phyloP scores from a whole-genome alignment of 2,888 invertebrate genomes.

The Amiota mariae region DNA sequence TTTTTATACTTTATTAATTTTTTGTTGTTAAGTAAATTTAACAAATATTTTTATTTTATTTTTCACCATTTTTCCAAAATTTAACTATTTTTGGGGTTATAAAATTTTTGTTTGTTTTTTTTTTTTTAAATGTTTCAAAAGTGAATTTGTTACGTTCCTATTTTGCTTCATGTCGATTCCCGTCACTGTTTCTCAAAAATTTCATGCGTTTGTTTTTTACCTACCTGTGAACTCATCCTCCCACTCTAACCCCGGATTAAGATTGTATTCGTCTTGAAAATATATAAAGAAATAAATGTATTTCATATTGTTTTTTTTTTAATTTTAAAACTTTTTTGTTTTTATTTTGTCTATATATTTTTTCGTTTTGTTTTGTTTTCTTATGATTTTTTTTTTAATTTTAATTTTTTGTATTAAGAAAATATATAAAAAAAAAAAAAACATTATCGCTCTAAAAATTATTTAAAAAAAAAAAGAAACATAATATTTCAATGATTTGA shows the following conservation, averaged over 20 bases:
- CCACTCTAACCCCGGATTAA: slow-evolving; percentile 99
- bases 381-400: too few species aligned
- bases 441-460: too few species aligned
- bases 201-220: slow-evolving; percentile 71
- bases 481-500: too few species aligned
- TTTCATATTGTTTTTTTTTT: slow-evolving; percentile 45
- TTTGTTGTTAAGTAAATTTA: neutral
- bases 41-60: slow-evolving; percentile 1
- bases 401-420: too few species aligned
- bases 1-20: slow-evolving; percentile 27
- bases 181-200: slow-evolving; percentile 60
- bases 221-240: slow-evolving; percentile 99
- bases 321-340: slow-evolving; percentile 37
- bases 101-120: slow-evolving; percentile 22
- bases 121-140: slow-evolving; percentile 42
- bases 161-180: slow-evolving; percentile 74
- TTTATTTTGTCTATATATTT: too few species aligned
- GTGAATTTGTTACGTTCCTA: slow-evolving; percentile 72
- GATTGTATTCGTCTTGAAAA: slow-evolving; percentile 98
- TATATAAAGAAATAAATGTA: slow-evolving; percentile 68
- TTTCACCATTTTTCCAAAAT: too few species aligned
- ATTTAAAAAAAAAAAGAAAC: too few species aligned
- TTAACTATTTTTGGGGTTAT: slow-evolving; percentile 9
- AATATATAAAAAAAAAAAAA: too few species aligned
- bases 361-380: too few species aligned